Percentiles rank a stretch among this genome's conserved stretches.
phyloP scores from a whole-genome alignment of 64 coral and sea anemone genomes.

The Montipora capricornis region DNA sequence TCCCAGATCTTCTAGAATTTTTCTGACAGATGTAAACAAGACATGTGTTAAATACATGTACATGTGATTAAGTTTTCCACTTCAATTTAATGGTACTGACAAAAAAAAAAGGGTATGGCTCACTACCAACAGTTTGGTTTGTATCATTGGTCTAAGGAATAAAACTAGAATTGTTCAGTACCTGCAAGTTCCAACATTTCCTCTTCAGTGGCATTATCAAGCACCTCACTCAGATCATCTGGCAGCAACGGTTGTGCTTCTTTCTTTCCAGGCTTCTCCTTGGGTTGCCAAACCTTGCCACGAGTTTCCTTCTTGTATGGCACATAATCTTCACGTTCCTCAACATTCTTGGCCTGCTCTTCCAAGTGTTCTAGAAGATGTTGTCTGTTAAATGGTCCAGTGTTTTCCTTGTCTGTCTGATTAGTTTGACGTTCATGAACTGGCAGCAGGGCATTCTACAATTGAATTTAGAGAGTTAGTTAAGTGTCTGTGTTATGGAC shows the following conservation, averaged over 20 bases:
- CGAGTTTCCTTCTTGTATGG: slow-evolving; percentile 98
- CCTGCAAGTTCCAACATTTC: slow-evolving; percentile 94
- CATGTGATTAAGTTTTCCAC: too few species aligned
- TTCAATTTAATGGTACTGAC: too few species aligned
- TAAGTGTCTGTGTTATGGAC: too few species aligned
- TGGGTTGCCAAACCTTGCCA: slow-evolving; percentile 91
- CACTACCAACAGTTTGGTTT: too few species aligned
- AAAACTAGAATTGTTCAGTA: background rate
- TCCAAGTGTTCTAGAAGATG: slow-evolving; percentile 87
- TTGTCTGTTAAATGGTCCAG: slow-evolving; percentile 82
- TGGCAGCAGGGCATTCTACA: slow-evolving; percentile 85
- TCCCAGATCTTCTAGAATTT: too few species aligned
- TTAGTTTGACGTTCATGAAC: slow-evolving; percentile 76
- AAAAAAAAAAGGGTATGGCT: too few species aligned
- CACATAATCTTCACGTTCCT: slow-evolving; percentile 83
- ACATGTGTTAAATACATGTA: too few species aligned
- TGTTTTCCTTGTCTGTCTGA: slow-evolving; percentile 81
- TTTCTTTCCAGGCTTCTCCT: slow-evolving; percentile 66
- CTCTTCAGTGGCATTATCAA: slow-evolving; percentile 94
- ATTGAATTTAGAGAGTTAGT: background rate
- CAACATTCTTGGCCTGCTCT: slow-evolving; percentile 82
- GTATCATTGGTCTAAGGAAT: too few species aligned
- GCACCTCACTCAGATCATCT: slow-evolving; percentile 90
- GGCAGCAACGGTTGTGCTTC: slow-evolving; percentile 75
- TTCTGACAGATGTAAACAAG: too few species aligned